Conservation (phyloP, 2,797 vertebrate species). For the Sardinella longiceps region DNA sequence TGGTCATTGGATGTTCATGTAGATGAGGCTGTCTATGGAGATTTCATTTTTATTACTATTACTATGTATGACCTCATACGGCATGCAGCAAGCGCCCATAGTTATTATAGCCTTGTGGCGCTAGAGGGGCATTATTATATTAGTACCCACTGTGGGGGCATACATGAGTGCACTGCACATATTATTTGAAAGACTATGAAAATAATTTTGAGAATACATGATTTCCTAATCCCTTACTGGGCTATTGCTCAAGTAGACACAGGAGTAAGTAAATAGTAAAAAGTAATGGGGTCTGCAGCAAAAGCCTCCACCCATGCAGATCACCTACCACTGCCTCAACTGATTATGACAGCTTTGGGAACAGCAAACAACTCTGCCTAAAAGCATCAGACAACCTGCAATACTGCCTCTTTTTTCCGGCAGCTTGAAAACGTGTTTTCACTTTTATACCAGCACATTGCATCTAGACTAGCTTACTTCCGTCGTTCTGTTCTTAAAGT, state of each 20-base stretch:
- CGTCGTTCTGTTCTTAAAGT: neutral
- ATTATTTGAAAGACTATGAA: neutral
- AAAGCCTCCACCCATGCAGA: neutral
- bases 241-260: neutral
- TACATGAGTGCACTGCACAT: no score
- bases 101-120: no score
- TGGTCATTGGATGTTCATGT: no score
- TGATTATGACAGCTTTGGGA: neutral
- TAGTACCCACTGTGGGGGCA: no score
- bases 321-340: no score
- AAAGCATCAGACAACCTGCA: neutral
- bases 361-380: neutral
- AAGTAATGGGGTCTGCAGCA: neutral
- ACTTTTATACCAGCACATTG: neutral
- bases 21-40: no score
- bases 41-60: no score
- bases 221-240: neutral
- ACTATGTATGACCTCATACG: no score
- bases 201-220: neutral
- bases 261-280: neutral
- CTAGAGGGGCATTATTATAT: no score
- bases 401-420: neutral
- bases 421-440: neutral
- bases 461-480: neutral
- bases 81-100: no score